These are phyloP conservation scores for Rhinolophus sinicus DNA, from an alignment of 2,113 vertebrate species.

Conservation along the genomic window DNA sequence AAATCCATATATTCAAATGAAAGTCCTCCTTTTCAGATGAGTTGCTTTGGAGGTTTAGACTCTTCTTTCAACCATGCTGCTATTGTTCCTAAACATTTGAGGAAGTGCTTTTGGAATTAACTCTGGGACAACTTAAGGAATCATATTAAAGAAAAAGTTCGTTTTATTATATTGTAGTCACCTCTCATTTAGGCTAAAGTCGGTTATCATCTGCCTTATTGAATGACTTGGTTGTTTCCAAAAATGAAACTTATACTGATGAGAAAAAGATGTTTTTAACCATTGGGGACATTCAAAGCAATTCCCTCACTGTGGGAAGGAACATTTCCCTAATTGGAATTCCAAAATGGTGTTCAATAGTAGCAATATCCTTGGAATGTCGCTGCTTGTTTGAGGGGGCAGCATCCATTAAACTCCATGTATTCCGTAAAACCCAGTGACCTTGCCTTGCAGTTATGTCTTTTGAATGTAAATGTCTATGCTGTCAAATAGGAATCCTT, in stretches of 20 bases:
- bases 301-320: not conserved
- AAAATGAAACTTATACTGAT: constrained; percentile 5
- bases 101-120: not conserved
- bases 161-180: not conserved
- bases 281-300: not conserved
- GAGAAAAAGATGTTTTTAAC: not conserved
- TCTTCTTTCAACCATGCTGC: not conserved
- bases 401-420: not conserved
- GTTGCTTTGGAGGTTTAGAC: not conserved
- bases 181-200: not conserved
- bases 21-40: constrained; percentile 17
- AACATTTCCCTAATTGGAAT: not conserved
- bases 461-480: constrained; percentile 37
- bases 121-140: not conserved
- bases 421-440: constrained; percentile 33
- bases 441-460: not conserved
- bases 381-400: not conserved
- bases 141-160: not conserved
- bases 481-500: not conserved
- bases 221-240: not conserved
- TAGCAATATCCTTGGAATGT: not conserved
- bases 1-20: not conserved
- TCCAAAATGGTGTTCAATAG: not conserved
- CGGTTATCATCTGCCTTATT: not conserved
- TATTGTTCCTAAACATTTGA: not conserved